A percentile compares a stretch with the other conserved stretches of the same genome.
phyloP scores from a whole-genome alignment of 53 echinoderm and acorn worm species.

The Henricia sp. region DNA sequence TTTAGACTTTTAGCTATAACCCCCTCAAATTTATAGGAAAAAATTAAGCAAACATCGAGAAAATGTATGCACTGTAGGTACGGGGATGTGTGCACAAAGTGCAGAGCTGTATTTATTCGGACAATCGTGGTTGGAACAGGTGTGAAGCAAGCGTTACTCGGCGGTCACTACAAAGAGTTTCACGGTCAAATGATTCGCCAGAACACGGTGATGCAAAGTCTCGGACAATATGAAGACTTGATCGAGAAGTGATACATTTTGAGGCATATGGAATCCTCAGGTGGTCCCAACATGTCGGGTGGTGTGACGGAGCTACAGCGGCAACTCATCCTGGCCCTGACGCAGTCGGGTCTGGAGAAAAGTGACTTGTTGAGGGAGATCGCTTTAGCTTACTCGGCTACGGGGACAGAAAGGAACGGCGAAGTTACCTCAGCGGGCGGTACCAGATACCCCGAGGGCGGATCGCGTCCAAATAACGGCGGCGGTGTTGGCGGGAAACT shows the following conservation, averaged over 20 bases:
- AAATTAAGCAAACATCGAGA: conserved; percentile 7
- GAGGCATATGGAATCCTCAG: background rate
- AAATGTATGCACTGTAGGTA: conserved; percentile 41
- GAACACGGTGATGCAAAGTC: conserved; percentile 19
- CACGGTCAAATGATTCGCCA: background rate
- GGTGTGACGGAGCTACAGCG: conserved; percentile 81
- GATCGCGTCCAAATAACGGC: conserved; percentile 36
- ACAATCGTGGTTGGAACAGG: conserved; percentile 33
- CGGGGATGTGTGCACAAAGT: conserved; percentile 47
- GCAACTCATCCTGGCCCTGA: conserved; percentile 80
- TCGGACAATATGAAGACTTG: conserved; percentile 3
- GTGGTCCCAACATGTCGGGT: conserved; percentile 74
- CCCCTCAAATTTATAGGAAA: conserved; percentile 9
- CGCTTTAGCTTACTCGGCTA: conserved; percentile 22
- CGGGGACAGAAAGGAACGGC: background rate
- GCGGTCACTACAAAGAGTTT: conserved; percentile 45
- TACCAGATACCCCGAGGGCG: conserved; percentile 1
- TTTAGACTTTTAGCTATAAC: conserved; percentile 50
- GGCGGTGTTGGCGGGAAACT: background rate
- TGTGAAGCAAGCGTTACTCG: conserved; percentile 40
- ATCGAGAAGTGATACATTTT: conserved; percentile 6
- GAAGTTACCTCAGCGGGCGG: background rate
- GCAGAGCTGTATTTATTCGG: conserved; percentile 42
- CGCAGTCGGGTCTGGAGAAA: conserved; percentile 72
- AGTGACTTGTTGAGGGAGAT: conserved; percentile 78